Evolutionary conservation across 1,140 invertebrate species (phyloP), one percentile per base, ranked within the genome.

Genomic region (Samia ricini): DNA sequence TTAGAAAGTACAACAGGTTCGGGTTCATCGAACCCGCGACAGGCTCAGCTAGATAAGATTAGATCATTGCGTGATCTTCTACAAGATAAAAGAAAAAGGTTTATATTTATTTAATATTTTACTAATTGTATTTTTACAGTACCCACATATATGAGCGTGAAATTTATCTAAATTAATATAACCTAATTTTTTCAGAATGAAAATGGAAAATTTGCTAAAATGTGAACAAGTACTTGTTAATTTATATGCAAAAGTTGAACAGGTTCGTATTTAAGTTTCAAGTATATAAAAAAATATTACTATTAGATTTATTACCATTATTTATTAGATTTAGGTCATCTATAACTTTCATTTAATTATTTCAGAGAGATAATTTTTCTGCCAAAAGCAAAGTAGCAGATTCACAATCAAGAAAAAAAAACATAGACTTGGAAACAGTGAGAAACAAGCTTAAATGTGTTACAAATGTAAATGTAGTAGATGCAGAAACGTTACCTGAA

Each of bases 221-320:
- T 94, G 93, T 71, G 93, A 94, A 84, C 92, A 92, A 72, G 93
- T 95, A 57, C 80, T 95, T 6, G 79, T 92, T 22, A 94, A 93
- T 81, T 87, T 94, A 49, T 91, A 92, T 60, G 88, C 90, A 33
- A 94, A 93, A 92, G 92, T 94, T 57, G 91, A 93, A 83, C 90
- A 93, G 92, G 94, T 91, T 65, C 58, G 74, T 69, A 57, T 57
- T 69, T 48, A 33, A 18, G 18, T 1, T 42, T 8, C 12, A 42
- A 42, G 2, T 42, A 42, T 15, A 15, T 42, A 42, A 42, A 42
- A 42, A 15, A 4, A 42, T 42, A 15, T 42, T 42, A 42, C 4
- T 42, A 42, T 15, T 8, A 54, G 6, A 54, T 21, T 12, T 54
- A 7, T 22, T 54, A 10, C n/a, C 24, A 21, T 21, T 22, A 54